Conservation (phyloP, 2,888 invertebrate genomes). For the Cerastis rubricosa region DNA sequence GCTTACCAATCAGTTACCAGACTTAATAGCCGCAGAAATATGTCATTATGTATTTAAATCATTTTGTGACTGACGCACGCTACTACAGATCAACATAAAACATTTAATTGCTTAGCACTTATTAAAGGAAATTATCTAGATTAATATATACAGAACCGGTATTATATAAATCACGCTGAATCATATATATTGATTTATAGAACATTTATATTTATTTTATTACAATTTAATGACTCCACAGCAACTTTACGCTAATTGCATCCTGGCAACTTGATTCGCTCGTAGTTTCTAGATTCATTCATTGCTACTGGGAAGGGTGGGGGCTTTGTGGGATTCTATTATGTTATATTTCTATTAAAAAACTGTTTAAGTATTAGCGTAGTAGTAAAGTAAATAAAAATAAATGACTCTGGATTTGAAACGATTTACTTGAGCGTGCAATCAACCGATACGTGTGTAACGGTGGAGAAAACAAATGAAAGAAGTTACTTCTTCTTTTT, state of each 20-base stretch:
- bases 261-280: slow-evolving; percentile 4
- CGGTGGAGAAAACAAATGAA: no score
- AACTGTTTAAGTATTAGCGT: background rate
- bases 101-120: background rate
- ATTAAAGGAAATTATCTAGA: background rate
- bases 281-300: slow-evolving; percentile 8
- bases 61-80: slow-evolving; percentile 13
- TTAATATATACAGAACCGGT: slow-evolving; percentile 5
- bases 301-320: background rate
- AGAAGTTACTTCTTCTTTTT: no score
- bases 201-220: slow-evolving; percentile 9
- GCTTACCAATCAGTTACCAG: background rate
- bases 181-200: slow-evolving; percentile 26
- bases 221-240: slow-evolving; percentile 5
- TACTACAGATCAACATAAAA: background rate
- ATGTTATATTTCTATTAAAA: background rate
- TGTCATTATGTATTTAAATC: slow-evolving; percentile 17
- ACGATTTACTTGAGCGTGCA: no score
- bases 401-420: no score
- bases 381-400: no score
- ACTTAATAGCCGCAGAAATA: background rate
- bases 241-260: background rate
- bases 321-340: no score
- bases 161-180: slow-evolving; percentile 25
- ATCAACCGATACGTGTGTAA: no score